Conservation (phyloP, 2,113 vertebrate species). For the Verasper variegatus region DNA sequence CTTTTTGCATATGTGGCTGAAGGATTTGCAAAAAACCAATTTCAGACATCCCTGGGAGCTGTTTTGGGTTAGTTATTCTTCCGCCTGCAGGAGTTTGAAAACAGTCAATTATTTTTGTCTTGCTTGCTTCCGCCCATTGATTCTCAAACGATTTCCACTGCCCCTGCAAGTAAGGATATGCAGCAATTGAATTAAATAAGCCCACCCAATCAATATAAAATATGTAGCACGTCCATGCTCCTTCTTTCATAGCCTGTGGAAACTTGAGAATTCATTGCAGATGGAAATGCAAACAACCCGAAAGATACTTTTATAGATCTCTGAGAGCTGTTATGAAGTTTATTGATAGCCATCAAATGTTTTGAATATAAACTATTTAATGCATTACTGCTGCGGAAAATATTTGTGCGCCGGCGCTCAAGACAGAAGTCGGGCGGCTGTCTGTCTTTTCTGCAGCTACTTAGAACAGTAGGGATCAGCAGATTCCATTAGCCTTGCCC, state of each 20-base stretch:
- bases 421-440: conserved; percentile 43
- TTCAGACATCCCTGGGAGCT: conserved; percentile 77
- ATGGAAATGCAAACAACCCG: conserved; percentile 70
- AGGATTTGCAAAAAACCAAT: conserved; percentile 74
- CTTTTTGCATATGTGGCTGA: conserved; percentile 59
- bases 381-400: conserved; percentile 68
- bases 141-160: conserved; percentile 80
- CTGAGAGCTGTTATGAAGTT: conserved; percentile 66
- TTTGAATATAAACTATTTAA: conserved; percentile 71
- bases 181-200: conserved; percentile 83
- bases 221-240: conserved; percentile 71
- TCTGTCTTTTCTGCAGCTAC: conserved; percentile 61
- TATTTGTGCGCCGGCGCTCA: conserved; percentile 61
- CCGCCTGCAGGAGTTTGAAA: conserved; percentile 82
- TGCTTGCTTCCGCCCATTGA: conserved; percentile 83
- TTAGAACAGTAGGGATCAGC: conserved; percentile 73
- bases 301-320: conserved; percentile 67
- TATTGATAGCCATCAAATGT: conserved; percentile 73
- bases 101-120: conserved; percentile 86
- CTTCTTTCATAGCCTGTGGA: conserved; percentile 69
- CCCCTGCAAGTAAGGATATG: conserved; percentile 79
- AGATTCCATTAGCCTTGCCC: conserved; percentile 82
- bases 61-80: conserved; percentile 80
- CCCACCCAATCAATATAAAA: conserved; percentile 76
- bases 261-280: conserved; percentile 65